These are phyloP conservation scores for Perizoma flavofasciatum DNA, from an alignment of 2,888 invertebrate species.

Conservation along the genomic window DNA sequence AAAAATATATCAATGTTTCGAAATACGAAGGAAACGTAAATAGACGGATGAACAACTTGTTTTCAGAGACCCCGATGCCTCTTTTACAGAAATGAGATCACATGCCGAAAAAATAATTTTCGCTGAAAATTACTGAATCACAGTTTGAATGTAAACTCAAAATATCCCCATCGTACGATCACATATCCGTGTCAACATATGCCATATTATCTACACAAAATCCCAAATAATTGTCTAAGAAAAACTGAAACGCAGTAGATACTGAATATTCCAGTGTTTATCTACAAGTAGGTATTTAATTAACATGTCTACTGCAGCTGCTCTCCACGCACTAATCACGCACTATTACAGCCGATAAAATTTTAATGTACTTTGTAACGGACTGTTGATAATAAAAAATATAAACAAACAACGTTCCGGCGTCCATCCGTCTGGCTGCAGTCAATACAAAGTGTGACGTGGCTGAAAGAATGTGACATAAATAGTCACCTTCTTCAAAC, in stretches of 20 bases:
- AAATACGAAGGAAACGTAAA: not conserved
- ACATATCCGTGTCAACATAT: too few relatives aligned
- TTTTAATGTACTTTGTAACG: constrained; percentile 52
- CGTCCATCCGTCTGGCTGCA: constrained; percentile 34
- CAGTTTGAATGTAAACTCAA: not conserved
- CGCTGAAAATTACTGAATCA: constrained; percentile 5
- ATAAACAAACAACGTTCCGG: constrained; percentile 47
- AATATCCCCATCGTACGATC: not conserved
- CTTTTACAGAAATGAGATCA: not conserved
- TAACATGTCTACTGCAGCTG: constrained; percentile 17
- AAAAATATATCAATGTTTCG: not conserved
- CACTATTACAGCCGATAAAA: constrained; percentile 44
- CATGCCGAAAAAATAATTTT: not conserved
- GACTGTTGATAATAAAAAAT: constrained; percentile 45
- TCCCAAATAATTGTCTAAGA: not conserved
- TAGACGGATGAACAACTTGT: constrained; percentile 1
- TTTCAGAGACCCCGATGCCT: not conserved
- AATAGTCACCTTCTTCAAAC: too few relatives aligned
- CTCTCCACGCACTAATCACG: constrained; percentile 47
- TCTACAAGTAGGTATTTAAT: constrained; percentile 4
- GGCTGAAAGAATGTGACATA: constrained; percentile 5
- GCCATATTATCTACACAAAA: too few relatives aligned
- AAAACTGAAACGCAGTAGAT: not conserved
- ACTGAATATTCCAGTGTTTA: not conserved
- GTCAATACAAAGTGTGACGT: constrained; percentile 5